Percentiles rank a stretch among this genome's conserved stretches.
Conservation (phyloP, 2,113 vertebrate species). For the Scortum barcoo region DNA sequence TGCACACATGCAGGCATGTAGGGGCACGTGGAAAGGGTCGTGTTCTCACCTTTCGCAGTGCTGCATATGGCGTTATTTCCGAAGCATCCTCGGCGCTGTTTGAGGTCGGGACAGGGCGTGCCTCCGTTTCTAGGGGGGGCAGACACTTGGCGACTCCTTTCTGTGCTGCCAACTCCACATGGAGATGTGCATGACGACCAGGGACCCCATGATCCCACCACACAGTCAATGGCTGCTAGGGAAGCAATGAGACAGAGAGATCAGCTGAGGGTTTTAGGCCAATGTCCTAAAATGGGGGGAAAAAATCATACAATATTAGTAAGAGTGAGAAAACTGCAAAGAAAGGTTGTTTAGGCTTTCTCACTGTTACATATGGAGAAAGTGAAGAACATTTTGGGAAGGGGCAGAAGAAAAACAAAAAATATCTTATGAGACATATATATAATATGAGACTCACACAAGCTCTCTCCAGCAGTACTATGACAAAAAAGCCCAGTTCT, state of each 20-base stretch:
- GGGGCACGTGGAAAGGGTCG: background rate
- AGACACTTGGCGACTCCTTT: constrained; percentile 87
- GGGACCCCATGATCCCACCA: constrained; percentile 87
- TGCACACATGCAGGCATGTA: background rate
- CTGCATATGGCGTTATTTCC: constrained; percentile 85
- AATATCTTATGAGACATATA: no score
- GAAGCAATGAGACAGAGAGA: constrained; percentile 28
- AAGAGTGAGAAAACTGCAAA: no score
- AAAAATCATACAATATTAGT: background rate
- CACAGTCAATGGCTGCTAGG: constrained; percentile 87
- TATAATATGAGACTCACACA: background rate
- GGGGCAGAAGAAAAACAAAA: background rate
- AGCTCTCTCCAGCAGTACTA: background rate
- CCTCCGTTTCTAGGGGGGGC: constrained; percentile 88
- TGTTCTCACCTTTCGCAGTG: constrained; percentile 82
- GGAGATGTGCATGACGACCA: constrained; percentile 89
- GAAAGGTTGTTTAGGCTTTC: background rate
- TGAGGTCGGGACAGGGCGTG: constrained; percentile 89
- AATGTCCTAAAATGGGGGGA: background rate
- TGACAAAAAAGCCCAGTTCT: background rate
- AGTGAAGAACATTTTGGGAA: background rate
- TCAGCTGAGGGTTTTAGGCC: constrained; percentile 15
- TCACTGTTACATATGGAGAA: background rate
- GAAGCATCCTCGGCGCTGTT: constrained; percentile 89
- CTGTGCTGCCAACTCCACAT: constrained; percentile 87